Evolutionary conservation across 2,888 invertebrate species (phyloP), one percentile per base, ranked within the genome.

Genomic region (Aromia moschata): DNA sequence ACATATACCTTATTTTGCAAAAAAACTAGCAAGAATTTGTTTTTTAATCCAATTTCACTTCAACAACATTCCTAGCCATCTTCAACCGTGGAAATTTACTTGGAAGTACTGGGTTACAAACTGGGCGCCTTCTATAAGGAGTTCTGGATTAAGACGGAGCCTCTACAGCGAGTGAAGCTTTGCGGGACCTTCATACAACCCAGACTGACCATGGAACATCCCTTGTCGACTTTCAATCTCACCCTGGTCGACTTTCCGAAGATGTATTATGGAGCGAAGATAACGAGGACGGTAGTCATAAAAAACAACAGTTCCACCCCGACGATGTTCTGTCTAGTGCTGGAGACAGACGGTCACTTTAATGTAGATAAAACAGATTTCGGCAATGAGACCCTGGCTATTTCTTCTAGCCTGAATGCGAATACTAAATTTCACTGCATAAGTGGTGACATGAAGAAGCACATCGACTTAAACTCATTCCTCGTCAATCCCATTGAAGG

Each of bases 71-170:
- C n/a, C n/a, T 15, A 70, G 71, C 70, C 72, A 9, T 16, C 33
- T 5, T 52, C 64, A 56, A 41, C 52, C 1, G 25, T 63, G n/a
- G 47, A 60, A 43, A 56, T 83, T 2, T 71, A 66, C 33, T 69
- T 83, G 1, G 79, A 81, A 68, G 63, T 83, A 5, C 73, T 80
- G 9, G 80, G 81, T 4, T 70, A 70, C 3, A 59, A 69, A 4
- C 74, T 77, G 56, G 83, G 83, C 7, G 56, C 66, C 1, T 80
- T 79, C 52, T 59, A 60, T 16, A 74, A 74, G 16, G 82, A 83
- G 70, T 79, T 84, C 60, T 84, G 84, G 83, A 72, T 80, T 10
- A 80, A 79, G 70, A 74, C 76, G 9, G 72, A 72, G 9, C 74
- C 72, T 0, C 75, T 78, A 0, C 68, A 73, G 52, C 68, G 77